A percentile compares a stretch with the other conserved stretches of the same genome.
Evolutionary conservation across 2,888 invertebrate genomes (phyloP).

Genomic region (Dascillus cervinus): DNA sequence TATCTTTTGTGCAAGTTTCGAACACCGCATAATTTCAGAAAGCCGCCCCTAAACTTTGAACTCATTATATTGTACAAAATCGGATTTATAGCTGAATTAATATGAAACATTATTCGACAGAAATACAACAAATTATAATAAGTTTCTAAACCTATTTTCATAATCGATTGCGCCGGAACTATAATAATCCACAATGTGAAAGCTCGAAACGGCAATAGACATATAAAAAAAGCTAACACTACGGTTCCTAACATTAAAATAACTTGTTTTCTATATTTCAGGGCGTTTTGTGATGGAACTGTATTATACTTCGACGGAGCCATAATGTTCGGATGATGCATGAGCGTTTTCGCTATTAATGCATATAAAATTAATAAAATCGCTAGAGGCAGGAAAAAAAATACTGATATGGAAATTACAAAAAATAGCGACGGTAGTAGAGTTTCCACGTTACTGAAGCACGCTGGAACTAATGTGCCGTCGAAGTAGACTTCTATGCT

Average conservation of each 20-base stretch:
- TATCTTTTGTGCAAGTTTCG: slow-evolving; percentile 38
- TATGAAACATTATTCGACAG: slow-evolving; percentile 79
- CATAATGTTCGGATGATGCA: slow-evolving; percentile 66
- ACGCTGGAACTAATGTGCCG: slow-evolving; percentile 64
- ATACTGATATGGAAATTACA: slow-evolving; percentile 68
- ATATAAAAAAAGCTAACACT: slow-evolving; percentile 83
- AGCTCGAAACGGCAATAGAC: slow-evolving; percentile 81
- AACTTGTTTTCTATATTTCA: slow-evolving; percentile 71
- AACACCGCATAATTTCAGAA: slow-evolving; percentile 57
- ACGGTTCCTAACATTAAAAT: slow-evolving; percentile 86
- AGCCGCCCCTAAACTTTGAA: slow-evolving; percentile 80
- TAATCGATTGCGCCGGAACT: slow-evolving; percentile 56
- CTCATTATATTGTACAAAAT: slow-evolving; percentile 89
- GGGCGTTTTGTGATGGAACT: slow-evolving; percentile 46
- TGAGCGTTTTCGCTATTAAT: slow-evolving; percentile 76
- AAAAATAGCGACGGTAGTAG: slow-evolving; percentile 76
- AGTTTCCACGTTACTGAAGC: slow-evolving; percentile 71
- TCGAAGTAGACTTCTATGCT: slow-evolving; percentile 64
- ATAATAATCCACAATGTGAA: slow-evolving; percentile 82
- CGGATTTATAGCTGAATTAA: slow-evolving; percentile 88
- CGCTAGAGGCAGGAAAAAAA: slow-evolving; percentile 78
- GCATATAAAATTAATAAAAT: slow-evolving; percentile 77
- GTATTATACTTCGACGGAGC: slow-evolving; percentile 52
- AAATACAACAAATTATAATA: slow-evolving; percentile 80
- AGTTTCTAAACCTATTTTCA: slow-evolving; percentile 65